These are phyloP conservation scores for Heliconius hortense DNA, from an alignment of 2,888 invertebrate genomes.

Conservation along the genomic window DNA sequence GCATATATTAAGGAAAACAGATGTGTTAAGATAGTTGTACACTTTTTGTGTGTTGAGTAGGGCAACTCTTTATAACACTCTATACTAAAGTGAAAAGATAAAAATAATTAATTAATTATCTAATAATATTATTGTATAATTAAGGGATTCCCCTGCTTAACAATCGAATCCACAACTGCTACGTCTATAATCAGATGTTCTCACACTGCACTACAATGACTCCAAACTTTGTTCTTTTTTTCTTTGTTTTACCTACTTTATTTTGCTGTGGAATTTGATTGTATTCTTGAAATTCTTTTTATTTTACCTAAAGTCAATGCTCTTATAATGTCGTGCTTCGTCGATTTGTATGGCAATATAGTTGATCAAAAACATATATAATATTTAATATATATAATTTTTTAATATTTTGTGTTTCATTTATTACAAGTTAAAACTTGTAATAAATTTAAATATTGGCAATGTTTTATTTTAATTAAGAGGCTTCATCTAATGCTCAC, in stretches of 20 bases:
- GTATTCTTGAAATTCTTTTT: neutral
- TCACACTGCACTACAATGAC: neutral
- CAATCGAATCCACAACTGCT: no score
- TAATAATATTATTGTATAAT: no score
- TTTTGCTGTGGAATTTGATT: neutral
- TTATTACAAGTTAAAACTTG: no score
- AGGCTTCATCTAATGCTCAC: no score
- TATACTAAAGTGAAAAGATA: no score
- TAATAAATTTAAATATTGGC: neutral
- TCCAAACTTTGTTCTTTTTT: neutral
- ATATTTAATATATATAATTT: neutral
- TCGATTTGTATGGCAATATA: conserved; percentile 7
- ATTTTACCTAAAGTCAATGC: conserved; percentile 30
- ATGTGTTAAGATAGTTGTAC: neutral
- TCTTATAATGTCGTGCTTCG: conserved; percentile 22
- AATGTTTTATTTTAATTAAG: neutral
- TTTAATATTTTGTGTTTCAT: neutral
- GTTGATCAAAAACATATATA: conserved; percentile 4
- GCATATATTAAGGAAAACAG: neutral
- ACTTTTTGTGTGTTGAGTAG: neutral
- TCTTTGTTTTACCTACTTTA: neutral
- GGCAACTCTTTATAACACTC: no score
- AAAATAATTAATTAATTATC: no score
- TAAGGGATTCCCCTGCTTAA: no score
- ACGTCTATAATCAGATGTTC: neutral